phyloP scores from a whole-genome alignment of 2,113 vertebrate genomes.

The Emydocephalus ijimae region DNA sequence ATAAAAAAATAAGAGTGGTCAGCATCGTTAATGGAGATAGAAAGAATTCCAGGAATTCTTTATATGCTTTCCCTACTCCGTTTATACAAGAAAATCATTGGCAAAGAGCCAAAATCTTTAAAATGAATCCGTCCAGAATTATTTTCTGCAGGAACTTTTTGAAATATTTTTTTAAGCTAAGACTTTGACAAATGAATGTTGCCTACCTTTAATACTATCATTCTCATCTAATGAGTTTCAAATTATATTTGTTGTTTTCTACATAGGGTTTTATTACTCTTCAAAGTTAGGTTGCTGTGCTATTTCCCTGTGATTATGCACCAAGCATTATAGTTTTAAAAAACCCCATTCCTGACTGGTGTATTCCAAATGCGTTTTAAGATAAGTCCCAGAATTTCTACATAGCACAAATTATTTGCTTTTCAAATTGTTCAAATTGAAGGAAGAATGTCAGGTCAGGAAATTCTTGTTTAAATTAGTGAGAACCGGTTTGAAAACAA shows the following conservation, averaged over 20 bases:
- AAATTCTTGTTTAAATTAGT: neutral
- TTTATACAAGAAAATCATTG: neutral
- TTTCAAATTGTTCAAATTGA: neutral
- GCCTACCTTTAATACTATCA: neutral
- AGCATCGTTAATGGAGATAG: neutral
- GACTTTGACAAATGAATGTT: neutral
- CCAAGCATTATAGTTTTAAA: neutral
- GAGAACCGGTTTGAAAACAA: neutral
- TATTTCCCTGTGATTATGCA: neutral
- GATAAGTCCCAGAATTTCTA: neutral
- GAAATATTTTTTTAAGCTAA: neutral
- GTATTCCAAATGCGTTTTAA: neutral
- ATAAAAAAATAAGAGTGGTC: neutral
- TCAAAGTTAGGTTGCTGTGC: neutral
- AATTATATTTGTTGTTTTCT: neutral
- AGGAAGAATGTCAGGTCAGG: neutral
- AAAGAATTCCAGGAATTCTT: neutral
- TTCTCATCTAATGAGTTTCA: neutral
- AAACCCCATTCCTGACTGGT: neutral
- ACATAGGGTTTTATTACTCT: neutral
- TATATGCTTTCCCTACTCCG: neutral
- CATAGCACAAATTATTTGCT: neutral
- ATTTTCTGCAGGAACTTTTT: neutral
- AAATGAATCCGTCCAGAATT: neutral
- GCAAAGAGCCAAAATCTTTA: neutral